Base-by-base conservation (phyloP, 2,888 invertebrate species). In the Dusona sp. region DNA sequence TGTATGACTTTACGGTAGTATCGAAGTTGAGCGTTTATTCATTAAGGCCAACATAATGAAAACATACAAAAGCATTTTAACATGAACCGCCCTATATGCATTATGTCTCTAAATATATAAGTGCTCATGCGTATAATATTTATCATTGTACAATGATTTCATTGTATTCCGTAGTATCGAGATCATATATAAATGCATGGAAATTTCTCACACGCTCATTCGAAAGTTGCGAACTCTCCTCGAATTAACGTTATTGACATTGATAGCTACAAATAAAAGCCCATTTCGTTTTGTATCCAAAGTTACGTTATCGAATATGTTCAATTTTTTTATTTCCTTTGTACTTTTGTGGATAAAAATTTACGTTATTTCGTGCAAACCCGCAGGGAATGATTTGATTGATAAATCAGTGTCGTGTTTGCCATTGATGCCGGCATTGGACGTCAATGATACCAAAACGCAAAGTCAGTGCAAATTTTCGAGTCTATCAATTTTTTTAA, bases 161-260 rank as follows among this genome's bases (percentile, higher is more conserved):
- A 77, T 77, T 77, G 77, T 77, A 29, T 65, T 77, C 65, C 19
- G n/a, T 22, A 57, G 38, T 57, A 19, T 36, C 22, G 57, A 54
- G 48, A 77, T 77, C 77, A 16, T 33, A 65, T 77, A 77, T 77
- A 77, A 77, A 77, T 45, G 29, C 25, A 22, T 48, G 64, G n/a
- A 48, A 33, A 48, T 25, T 61, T 48, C 77, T 38, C 38, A 33
- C 25, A 48, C 42, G 77, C 9, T 77, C 65, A 65, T 33, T 65
- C 64, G 64, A 65, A 65, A 45, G 64, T 64, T 29, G 64, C 33
- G 19, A 6, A 48, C 48, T 65, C 29, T 36, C 33, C 33, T n/a
- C 33, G n/a, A 61, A 65, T 48, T 51, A 65, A 29, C 77, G 9
- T 73, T 75, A 42, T 48, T 48, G 25, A 42, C 42, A 65, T 77